Evolutionary conservation across 1,140 invertebrate species (phyloP).

Genomic region (Drosophila kanapiae): DNA sequence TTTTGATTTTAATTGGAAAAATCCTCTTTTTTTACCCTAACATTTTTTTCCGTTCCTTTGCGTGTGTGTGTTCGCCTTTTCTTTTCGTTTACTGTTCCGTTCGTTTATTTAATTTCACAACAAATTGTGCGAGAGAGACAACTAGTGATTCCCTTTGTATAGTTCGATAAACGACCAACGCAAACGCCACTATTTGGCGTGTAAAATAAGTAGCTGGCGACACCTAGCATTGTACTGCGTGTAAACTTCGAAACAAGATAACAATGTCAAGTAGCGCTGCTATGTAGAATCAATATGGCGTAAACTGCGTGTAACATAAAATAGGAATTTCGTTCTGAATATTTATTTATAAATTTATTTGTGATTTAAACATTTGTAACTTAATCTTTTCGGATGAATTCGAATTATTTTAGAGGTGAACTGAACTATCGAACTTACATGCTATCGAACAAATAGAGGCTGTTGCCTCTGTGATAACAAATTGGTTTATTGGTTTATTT

Average conservation of each 20-base stretch:
- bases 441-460: no score
- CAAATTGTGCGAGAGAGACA: conserved; percentile 14
- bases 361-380: no score
- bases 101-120: conserved; percentile 40
- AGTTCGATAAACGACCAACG: conserved; percentile 5
- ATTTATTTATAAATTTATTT: background rate
- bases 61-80: conserved; percentile 2
- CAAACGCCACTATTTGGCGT: background rate
- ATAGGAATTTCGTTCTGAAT: no score
- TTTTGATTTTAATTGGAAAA: background rate
- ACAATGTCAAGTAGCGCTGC: background rate
- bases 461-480: no score
- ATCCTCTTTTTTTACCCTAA: background rate
- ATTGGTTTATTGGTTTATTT: no score
- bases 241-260: conserved; percentile 1
- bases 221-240: conserved; percentile 1
- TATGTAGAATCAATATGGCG: conserved; percentile 17
- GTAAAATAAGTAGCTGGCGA: conserved; percentile 15
- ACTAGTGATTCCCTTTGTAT: background rate
- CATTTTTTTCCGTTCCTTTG: background rate
- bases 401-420: no score
- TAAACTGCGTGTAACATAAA: conserved; percentile 3
- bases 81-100: background rate
- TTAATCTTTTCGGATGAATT: no score
- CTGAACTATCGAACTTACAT: no score